Conservation (phyloP, 2,888 invertebrate genomes). For the Psococerastis gibbosa region DNA sequence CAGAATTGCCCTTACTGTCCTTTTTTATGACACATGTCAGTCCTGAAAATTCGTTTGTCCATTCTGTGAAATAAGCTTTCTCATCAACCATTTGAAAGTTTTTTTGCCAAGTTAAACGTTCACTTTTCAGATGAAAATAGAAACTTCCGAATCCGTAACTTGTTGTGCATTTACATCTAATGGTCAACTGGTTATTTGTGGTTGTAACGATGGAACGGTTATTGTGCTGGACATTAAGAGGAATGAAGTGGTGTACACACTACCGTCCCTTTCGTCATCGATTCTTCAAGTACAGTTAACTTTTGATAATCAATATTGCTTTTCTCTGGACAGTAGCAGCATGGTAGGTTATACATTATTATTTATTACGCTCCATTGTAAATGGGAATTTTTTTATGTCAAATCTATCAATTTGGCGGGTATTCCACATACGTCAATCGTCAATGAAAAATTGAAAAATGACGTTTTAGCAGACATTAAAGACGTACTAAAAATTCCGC, state of each 20-base stretch:
- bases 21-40: too few species aligned
- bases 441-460: too few species aligned
- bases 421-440: too few species aligned
- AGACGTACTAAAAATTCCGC: too few species aligned
- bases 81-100: background rate
- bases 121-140: constrained; percentile 20
- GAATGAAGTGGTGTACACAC: constrained; percentile 31
- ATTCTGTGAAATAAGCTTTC: background rate
- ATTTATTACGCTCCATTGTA: too few species aligned
- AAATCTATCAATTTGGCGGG: too few species aligned
- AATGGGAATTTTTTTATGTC: too few species aligned
- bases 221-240: constrained; percentile 34
- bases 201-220: constrained; percentile 35
- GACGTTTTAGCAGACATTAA: too few species aligned
- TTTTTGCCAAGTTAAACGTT: background rate
- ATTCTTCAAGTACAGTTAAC: background rate
- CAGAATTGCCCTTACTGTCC: too few species aligned
- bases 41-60: too few species aligned
- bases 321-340: background rate
- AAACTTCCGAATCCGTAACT: constrained; percentile 26
- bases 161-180: constrained; percentile 38
- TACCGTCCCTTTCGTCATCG: background rate
- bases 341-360: too few species aligned
- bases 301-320: background rate
- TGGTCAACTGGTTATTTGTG: constrained; percentile 36